Conservation (phyloP, 1,140 invertebrate genomes). For the Lanistes nyassanus region DNA sequence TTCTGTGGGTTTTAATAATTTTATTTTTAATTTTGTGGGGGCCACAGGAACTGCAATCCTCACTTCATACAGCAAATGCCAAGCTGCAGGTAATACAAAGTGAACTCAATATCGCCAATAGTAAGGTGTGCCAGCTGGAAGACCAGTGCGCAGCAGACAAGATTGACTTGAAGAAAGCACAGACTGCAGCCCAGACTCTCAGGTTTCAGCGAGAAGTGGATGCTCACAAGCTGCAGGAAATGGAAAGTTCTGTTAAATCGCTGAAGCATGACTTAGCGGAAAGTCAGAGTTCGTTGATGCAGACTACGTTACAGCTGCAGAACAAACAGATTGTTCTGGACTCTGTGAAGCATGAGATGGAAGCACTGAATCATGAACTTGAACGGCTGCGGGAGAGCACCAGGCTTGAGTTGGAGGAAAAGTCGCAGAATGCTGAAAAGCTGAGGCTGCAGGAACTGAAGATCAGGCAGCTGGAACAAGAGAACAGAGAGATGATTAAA, state of each 20-base stretch:
- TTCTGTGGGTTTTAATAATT: no score
- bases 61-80: conserved; percentile 1
- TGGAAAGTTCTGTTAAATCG: conserved; percentile 10
- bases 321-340: conserved; percentile 34
- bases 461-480: conserved; percentile 52
- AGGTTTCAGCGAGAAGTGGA: conserved; percentile 19
- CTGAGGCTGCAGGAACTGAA: conserved; percentile 49
- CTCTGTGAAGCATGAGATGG: conserved; percentile 25
- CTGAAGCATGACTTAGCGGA: conserved; percentile 23
- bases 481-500: conserved; percentile 56
- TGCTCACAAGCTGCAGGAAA: conserved; percentile 17
- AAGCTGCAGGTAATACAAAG: conserved; percentile 46
- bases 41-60: conserved; percentile 28
- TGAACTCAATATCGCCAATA: conserved; percentile 31
- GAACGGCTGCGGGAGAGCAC: conserved; percentile 45
- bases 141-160: conserved; percentile 19
- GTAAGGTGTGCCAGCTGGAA: conserved; percentile 22
- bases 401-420: conserved; percentile 40
- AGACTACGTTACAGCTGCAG: conserved; percentile 20
- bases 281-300: conserved; percentile 9
- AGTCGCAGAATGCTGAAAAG: conserved; percentile 49
- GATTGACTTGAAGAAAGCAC: conserved; percentile 11
- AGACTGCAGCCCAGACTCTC: conserved; percentile 3
- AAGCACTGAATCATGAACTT: conserved; percentile 43
- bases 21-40: no score